These are phyloP conservation scores for Amblyopsis hoosieri DNA, from an alignment of 2,797 vertebrate species.

Conservation along the genomic window DNA sequence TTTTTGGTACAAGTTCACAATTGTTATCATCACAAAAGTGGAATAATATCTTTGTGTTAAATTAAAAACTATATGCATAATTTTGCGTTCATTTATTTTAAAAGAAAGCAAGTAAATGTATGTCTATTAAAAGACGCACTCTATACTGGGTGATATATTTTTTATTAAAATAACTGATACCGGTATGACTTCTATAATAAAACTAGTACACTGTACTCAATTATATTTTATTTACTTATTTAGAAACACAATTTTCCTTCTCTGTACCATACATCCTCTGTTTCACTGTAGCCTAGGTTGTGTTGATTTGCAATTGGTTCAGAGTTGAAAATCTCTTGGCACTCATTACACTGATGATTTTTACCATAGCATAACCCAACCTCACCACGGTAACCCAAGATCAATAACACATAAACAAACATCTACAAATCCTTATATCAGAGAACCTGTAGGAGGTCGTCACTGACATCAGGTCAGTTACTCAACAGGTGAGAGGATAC, in stretches of 20 bases:
- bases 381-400: constrained; percentile 16
- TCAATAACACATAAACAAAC: background rate
- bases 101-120: background rate
- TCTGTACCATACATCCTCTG: background rate
- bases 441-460: background rate
- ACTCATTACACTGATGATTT: constrained; percentile 1
- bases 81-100: background rate
- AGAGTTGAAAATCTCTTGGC: background rate
- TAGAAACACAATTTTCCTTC: too few relatives aligned
- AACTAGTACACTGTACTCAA: too few relatives aligned
- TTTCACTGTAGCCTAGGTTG: background rate
- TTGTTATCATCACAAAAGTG: too few relatives aligned
- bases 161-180: too few relatives aligned
- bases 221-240: too few relatives aligned
- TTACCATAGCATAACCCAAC: constrained; percentile 10
- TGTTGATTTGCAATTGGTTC: background rate
- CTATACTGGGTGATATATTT: too few relatives aligned
- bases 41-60: background rate
- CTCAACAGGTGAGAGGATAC: constrained; percentile 1
- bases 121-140: background rate
- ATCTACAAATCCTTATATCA: constrained; percentile 2
- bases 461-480: constrained; percentile 9
- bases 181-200: too few relatives aligned
- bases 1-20: too few relatives aligned
- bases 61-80: background rate